These are phyloP conservation scores for Piprites chloris DNA, from an alignment of 2,113 vertebrate species.

Conservation along the genomic window DNA sequence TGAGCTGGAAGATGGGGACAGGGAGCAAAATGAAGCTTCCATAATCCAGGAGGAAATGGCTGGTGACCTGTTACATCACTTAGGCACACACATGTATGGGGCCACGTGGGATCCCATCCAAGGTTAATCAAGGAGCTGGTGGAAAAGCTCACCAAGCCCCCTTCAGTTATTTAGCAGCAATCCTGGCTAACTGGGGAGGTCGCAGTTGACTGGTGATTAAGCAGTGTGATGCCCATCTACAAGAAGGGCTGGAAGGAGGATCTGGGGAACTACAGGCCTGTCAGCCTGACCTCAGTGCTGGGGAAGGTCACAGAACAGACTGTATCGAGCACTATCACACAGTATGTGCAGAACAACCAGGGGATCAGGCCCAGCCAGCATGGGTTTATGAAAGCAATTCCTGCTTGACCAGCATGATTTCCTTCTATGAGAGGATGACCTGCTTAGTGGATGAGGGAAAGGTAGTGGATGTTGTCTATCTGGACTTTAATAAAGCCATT, in stretches of 20 bases:
- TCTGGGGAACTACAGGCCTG: not conserved
- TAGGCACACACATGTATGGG: fast-evolving
- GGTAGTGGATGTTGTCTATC: not conserved
- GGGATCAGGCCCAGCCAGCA: not conserved
- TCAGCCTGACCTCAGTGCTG: not conserved
- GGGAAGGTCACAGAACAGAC: not conserved
- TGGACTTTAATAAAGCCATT: not conserved
- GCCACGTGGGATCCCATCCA: not conserved
- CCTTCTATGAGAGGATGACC: not conserved
- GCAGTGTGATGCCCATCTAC: not conserved
- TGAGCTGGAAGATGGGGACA: not conserved
- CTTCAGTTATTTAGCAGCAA: not conserved
- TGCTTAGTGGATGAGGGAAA: not conserved
- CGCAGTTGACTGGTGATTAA: not conserved
- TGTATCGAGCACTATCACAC: not conserved
- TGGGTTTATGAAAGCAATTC: not conserved
- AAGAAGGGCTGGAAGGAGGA: not conserved
- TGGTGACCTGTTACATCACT: not conserved
- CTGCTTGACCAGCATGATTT: not conserved
- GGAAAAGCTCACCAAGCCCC: not conserved
- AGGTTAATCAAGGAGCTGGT: not conserved
- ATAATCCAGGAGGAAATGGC: not conserved
- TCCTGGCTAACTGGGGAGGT: not conserved
- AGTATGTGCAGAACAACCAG: not conserved
- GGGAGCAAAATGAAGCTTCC: not conserved